Evolutionary conservation across 2,113 vertebrate species (phyloP).

Genomic region (Archilochus colubris): DNA sequence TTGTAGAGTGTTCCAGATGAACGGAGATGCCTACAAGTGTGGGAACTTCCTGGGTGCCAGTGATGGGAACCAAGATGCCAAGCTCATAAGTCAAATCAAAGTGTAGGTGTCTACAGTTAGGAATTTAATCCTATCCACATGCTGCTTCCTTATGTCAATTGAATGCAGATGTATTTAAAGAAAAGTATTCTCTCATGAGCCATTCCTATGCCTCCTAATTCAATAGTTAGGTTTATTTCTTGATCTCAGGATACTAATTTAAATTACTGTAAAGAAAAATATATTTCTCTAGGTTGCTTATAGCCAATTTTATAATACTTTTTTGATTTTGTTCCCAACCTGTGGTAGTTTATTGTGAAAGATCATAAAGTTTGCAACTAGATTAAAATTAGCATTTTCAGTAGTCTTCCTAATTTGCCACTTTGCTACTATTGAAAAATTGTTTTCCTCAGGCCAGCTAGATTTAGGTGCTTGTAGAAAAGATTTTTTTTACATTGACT

Average conservation of each 20-base stretch:
- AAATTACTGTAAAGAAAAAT: not conserved
- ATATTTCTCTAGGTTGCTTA: not conserved
- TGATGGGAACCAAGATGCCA: not conserved
- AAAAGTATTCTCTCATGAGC: not conserved
- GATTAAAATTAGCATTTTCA: not conserved
- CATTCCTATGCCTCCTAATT: not conserved
- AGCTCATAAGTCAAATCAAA: not conserved
- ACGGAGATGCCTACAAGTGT: not conserved
- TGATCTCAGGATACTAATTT: not conserved
- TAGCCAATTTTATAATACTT: not conserved
- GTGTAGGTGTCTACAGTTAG: not conserved
- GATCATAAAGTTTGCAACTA: not conserved
- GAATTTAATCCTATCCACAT: not conserved
- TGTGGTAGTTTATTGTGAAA: not conserved
- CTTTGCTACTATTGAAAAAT: not conserved
- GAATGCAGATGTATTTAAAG: not conserved
- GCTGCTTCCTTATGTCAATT: not conserved
- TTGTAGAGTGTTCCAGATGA: not conserved
- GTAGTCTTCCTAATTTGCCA: not conserved
- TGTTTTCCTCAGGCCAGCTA: not conserved
- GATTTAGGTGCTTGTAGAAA: not conserved
- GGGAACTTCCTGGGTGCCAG: fast-evolving
- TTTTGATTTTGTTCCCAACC: not conserved
- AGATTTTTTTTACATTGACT: not conserved
- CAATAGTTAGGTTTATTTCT: not conserved